Percentiles rank a stretch among this genome's conserved stretches.
phyloP scores from a whole-genome alignment of 2,888 invertebrate species.

The Anticlea derivata region DNA sequence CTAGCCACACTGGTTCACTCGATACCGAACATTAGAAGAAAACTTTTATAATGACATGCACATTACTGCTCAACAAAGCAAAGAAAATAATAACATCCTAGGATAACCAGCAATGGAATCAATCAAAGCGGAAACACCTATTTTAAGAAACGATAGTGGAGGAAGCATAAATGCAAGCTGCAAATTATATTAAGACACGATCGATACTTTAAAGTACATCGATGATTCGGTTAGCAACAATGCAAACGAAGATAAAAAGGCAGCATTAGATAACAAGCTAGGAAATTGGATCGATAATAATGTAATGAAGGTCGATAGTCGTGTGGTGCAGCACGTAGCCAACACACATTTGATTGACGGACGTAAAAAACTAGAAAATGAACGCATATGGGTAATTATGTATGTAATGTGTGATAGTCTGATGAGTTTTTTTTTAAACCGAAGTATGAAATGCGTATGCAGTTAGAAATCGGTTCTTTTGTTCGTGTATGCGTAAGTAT shows the following conservation, averaged over 20 bases:
- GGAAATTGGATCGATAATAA: constrained; percentile 17
- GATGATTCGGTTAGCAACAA: constrained; percentile 18
- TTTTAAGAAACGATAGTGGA: constrained; percentile 8
- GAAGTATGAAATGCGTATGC: constrained; percentile 14
- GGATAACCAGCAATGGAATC: constrained; percentile 18
- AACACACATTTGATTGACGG: constrained; percentile 30
- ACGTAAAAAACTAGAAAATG: constrained; percentile 28
- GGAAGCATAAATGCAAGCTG: constrained; percentile 21
- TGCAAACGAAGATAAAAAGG: constrained; percentile 4
- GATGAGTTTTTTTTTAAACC: constrained; percentile 25
- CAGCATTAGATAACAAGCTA: constrained; percentile 14
- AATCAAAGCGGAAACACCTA: not conserved
- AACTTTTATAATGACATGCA: not conserved
- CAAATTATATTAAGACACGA: constrained; percentile 25
- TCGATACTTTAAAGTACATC: constrained; percentile 24
- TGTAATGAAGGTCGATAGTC: constrained; percentile 26
- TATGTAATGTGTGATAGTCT: constrained; percentile 22
- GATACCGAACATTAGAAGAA: not conserved
- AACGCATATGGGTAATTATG: constrained; percentile 29
- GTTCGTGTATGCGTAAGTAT: not conserved
- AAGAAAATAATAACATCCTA: not conserved
- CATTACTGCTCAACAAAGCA: constrained; percentile 13
- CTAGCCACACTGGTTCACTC: constrained; percentile 20
- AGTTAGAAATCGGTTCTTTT: constrained; percentile 19
- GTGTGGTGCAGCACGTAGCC: constrained; percentile 32